Evolutionary conservation across 2,888 invertebrate genomes (phyloP), one percentile per base, ranked within the genome.

Genomic region (Diarsia rubi): DNA sequence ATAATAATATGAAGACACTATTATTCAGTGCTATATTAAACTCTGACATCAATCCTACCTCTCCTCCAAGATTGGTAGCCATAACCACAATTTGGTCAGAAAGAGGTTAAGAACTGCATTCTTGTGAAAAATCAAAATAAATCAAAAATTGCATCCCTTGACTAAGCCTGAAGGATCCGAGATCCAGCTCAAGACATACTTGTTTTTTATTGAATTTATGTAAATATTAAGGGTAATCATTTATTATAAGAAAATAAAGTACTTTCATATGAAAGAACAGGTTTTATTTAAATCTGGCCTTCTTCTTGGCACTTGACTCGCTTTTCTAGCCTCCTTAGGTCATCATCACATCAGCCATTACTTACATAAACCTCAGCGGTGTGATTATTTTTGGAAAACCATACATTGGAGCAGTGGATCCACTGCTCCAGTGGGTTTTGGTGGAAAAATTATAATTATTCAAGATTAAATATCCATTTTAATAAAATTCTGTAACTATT

Each of bases 231-330:
- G n/a, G 8, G 24, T 14, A 77, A 76, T 9, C n/a, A 42, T 31
- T 52, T 44, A 37, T 37, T 45, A 1, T 31, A 59, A 59, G 49
- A 45, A 24, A 81, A 64, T 76, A 77, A 60, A 82, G n/a, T 69
- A 68, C 76, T 78, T 82, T 68, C 24, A 19, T 27, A 19, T n/a
- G 11, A 68, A 42, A 67, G 5, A 47, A 24, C 8, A 9, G 1
- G 8, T 81, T 66, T 81, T 54, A 60, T 65, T 75, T 19, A 11
- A 11, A 44, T 54, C 16, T 62, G 9, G 3, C n/a, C 16, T 42
- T 42, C 16, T 4, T 4, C 14, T 69, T 11, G 1, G 21, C 52
- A 54, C 24, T 54, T 14, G 54, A 24, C 24, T 14, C 14, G 6
- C 54, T 24, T 24, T 54, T 24, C 16, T 54, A 54, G 16, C 60